phyloP scores from a whole-genome alignment of 1,140 invertebrate species.

The Eriosoma lanigerum region DNA sequence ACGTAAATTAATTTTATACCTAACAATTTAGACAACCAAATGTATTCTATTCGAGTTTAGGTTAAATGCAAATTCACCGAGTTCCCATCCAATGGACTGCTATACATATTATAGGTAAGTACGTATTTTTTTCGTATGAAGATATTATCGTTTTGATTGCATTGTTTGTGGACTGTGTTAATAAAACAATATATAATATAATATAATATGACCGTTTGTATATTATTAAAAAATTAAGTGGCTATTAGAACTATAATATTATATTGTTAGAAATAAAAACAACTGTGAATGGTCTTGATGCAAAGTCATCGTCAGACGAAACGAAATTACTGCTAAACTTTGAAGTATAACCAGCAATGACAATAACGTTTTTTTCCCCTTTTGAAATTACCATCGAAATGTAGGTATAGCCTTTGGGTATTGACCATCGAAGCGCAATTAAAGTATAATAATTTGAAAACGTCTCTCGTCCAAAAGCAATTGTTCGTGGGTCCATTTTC shows the following conservation, averaged over 20 bases:
- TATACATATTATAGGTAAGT: too few relatives aligned
- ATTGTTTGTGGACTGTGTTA: too few relatives aligned
- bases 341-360: neutral
- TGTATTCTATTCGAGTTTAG: constrained; percentile 1
- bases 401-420: neutral
- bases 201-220: neutral
- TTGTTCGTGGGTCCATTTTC: neutral
- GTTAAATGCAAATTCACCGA: neutral
- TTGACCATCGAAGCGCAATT: neutral
- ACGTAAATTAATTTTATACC: neutral
- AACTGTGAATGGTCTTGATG: neutral
- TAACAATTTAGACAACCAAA: neutral
- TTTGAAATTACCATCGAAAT: neutral
- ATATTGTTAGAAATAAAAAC: neutral
- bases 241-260: neutral
- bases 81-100: neutral
- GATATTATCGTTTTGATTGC: neutral
- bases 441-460: constrained; percentile 19
- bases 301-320: neutral
- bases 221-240: constrained; percentile 2
- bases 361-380: neutral
- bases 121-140: neutral
- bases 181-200: too few relatives aligned
- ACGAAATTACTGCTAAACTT: neutral
- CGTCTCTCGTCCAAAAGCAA: neutral